Conservation (phyloP, 2,113 vertebrate genomes). For the Perccottus glenii region DNA sequence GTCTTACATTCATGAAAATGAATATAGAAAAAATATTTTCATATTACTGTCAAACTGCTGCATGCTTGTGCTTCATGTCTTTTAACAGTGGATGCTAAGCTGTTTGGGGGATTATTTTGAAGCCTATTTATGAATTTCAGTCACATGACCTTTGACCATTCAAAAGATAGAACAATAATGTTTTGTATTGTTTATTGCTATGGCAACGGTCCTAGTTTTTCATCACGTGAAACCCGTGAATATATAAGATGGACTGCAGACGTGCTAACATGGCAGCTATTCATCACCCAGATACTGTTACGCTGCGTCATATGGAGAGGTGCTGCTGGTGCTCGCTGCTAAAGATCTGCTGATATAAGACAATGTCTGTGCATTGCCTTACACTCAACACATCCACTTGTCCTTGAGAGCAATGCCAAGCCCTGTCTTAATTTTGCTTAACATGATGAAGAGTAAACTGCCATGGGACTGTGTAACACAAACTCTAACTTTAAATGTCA, state of each 20-base stretch:
- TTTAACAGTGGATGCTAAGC: conserved; percentile 11
- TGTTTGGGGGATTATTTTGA: conserved; percentile 14
- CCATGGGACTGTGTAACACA: conserved; percentile 33
- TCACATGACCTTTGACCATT: too few species aligned
- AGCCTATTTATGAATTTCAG: not conserved
- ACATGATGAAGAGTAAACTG: conserved; percentile 29
- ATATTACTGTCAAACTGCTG: not conserved
- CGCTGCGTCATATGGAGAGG: conserved; percentile 40
- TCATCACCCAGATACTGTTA: conserved; percentile 49
- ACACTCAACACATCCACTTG: conserved; percentile 36
- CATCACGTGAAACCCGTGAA: too few species aligned
- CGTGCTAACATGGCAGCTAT: conserved; percentile 23
- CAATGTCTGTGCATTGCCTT: conserved; percentile 39
- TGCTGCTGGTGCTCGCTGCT: conserved; percentile 41
- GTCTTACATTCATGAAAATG: not conserved
- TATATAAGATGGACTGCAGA: conserved; percentile 25
- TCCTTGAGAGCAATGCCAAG: conserved; percentile 52
- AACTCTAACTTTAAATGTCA: conserved; percentile 25
- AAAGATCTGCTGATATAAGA: conserved; percentile 65
- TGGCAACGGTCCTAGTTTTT: too few species aligned
- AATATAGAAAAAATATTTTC: not conserved
- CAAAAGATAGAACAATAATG: too few species aligned
- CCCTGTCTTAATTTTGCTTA: conserved; percentile 43
- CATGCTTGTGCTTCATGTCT: conserved; percentile 36
- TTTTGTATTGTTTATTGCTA: too few species aligned